These are phyloP conservation scores for Sialis fuliginosa DNA, from an alignment of 2,888 invertebrate genomes.

Conservation along the genomic window DNA sequence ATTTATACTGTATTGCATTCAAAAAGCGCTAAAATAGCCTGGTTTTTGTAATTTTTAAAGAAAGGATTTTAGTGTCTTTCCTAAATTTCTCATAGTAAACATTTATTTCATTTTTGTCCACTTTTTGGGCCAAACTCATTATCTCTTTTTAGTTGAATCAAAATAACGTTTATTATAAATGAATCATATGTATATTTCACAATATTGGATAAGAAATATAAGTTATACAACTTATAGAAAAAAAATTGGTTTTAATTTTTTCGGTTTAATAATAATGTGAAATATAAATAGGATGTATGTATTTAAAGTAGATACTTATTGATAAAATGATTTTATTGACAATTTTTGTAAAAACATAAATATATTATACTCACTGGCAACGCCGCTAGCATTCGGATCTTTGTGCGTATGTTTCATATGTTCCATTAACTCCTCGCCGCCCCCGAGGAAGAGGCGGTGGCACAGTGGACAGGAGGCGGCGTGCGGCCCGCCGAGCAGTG, in stretches of 20 bases:
- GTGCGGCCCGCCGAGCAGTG: conserved; percentile 80
- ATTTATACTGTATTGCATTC: no score
- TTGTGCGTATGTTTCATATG: conserved; percentile 94
- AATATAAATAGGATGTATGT: background rate
- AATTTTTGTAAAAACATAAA: background rate
- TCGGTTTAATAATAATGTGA: background rate
- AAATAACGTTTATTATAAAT: no score
- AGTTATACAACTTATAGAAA: no score
- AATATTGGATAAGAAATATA: no score
- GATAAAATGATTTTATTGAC: background rate
- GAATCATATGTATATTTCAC: no score
- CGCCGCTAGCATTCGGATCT: conserved; percentile 76
- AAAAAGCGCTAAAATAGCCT: no score
- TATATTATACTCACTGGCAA: conserved; percentile 63
- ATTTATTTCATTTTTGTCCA: no score
- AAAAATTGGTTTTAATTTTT: background rate
- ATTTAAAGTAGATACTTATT: background rate
- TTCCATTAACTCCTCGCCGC: conserved; percentile 84
- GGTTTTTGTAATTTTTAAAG: no score
- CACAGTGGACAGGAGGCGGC: conserved; percentile 85
- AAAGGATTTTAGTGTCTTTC: no score
- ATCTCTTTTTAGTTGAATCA: no score
- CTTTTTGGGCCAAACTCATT: no score
- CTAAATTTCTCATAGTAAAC: no score
- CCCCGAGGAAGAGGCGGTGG: conserved; percentile 86